Conservation (phyloP, 2,797 vertebrate species). For the Takifugu ocellatus region DNA sequence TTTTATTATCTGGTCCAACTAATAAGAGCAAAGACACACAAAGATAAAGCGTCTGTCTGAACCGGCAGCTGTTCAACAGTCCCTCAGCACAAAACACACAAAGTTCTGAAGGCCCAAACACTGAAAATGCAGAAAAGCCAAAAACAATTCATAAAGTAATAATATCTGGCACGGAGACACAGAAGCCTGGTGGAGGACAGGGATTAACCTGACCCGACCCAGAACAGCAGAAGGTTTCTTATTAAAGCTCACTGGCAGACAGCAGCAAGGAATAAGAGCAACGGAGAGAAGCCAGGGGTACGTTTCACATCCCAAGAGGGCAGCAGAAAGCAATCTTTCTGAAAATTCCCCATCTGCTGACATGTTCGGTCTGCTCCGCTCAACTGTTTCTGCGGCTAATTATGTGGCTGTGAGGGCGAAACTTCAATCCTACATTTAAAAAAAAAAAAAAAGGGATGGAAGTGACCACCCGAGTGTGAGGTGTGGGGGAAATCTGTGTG, state of each 20-base stretch:
- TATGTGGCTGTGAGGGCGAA: constrained; percentile 14
- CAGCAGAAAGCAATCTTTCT: constrained; percentile 42
- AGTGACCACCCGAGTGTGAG: constrained; percentile 5
- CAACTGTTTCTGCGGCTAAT: constrained; percentile 14
- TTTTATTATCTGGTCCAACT: constrained; percentile 6
- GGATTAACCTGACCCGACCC: constrained; percentile 33
- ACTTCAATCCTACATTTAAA: constrained; percentile 11
- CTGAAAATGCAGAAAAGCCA: constrained; percentile 8
- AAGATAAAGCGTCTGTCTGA: not conserved
- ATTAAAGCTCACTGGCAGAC: constrained; percentile 38
- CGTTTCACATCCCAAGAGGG: constrained; percentile 46
- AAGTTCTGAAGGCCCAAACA: constrained; percentile 13
- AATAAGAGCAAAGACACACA: not conserved
- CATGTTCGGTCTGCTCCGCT: constrained; percentile 18
- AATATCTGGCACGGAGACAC: not conserved
- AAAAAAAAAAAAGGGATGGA: not conserved
- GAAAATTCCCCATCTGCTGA: constrained; percentile 39
- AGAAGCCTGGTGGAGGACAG: constrained; percentile 15
- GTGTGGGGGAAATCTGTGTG: not conserved
- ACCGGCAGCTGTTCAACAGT: constrained; percentile 11
- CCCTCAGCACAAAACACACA: constrained; percentile 19
- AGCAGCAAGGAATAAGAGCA: constrained; percentile 36
- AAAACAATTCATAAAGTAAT: constrained; percentile 10
- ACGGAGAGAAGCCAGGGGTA: constrained; percentile 34
- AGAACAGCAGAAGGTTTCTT: constrained; percentile 25